These are phyloP conservation scores for Pogonocichla stellata DNA, from an alignment of 2,113 vertebrate species.

Conservation along the genomic window DNA sequence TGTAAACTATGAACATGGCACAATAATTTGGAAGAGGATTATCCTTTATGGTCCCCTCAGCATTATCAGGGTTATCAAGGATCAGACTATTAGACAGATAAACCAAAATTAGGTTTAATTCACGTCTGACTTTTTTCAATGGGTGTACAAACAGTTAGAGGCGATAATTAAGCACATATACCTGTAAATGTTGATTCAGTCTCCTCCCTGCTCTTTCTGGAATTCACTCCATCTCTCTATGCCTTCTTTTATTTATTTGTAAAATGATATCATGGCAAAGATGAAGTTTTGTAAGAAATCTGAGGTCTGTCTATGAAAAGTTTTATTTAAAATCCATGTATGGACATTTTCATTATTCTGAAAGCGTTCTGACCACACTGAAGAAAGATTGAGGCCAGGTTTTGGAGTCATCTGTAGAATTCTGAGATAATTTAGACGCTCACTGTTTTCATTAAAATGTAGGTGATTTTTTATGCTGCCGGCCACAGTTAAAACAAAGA, in stretches of 20 bases:
- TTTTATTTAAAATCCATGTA: background rate
- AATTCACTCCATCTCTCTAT: background rate
- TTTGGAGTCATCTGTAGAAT: background rate
- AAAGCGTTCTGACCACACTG: accelerated
- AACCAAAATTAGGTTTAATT: background rate
- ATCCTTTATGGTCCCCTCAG: background rate
- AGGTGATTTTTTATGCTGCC: background rate
- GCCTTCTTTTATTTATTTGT: background rate
- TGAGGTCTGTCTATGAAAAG: background rate
- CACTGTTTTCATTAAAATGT: background rate
- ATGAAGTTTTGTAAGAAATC: background rate
- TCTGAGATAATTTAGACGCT: background rate
- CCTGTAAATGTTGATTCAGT: background rate
- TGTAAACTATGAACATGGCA: background rate
- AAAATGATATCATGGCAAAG: no score
- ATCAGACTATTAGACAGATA: background rate
- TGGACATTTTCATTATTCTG: background rate
- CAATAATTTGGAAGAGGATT: background rate
- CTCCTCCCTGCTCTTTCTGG: background rate
- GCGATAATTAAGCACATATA: background rate
- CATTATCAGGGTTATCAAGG: background rate
- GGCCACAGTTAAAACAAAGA: background rate
- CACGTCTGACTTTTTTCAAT: background rate
- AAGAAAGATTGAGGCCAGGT: background rate
- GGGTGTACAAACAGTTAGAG: background rate